Evolutionary conservation across 2,888 invertebrate genomes (phyloP).

Genomic region (Eulithis testata): DNA sequence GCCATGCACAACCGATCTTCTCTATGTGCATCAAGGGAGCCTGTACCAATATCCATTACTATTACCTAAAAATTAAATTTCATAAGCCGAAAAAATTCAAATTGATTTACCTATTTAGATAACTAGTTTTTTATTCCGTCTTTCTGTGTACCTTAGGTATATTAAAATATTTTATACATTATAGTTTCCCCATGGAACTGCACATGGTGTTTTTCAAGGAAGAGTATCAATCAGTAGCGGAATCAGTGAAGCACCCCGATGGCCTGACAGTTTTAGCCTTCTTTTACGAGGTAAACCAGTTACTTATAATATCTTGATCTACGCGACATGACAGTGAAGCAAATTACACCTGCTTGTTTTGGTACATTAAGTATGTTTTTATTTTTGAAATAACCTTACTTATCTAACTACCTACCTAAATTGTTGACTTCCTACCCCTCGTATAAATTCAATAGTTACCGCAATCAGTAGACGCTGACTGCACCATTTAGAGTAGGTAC

Average conservation of each 20-base stretch:
- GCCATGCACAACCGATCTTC: too few species aligned
- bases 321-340: constrained; percentile 12
- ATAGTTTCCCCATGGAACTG: constrained; percentile 89
- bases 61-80: too few species aligned
- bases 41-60: too few species aligned
- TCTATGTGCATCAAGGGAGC: too few species aligned
- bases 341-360: constrained; percentile 10
- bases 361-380: constrained; percentile 1
- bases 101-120: too few species aligned
- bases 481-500: background rate
- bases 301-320: constrained; percentile 26
- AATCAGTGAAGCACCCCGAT: constrained; percentile 87
- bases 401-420: background rate
- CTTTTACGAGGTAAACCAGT: constrained; percentile 87
- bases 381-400: constrained; percentile 8
- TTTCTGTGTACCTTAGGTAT: too few species aligned
- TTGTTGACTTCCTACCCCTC: constrained; percentile 3
- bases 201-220: constrained; percentile 91
- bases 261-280: constrained; percentile 92
- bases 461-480: constrained; percentile 3
- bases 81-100: too few species aligned
- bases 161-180: constrained; percentile 40
- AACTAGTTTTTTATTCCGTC: too few species aligned
- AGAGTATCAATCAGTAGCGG: constrained; percentile 84
- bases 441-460: constrained; percentile 3